Evolutionary conservation across 2,888 invertebrate species (phyloP), one percentile per base, ranked within the genome.

Genomic region (Dorcus hopei): DNA sequence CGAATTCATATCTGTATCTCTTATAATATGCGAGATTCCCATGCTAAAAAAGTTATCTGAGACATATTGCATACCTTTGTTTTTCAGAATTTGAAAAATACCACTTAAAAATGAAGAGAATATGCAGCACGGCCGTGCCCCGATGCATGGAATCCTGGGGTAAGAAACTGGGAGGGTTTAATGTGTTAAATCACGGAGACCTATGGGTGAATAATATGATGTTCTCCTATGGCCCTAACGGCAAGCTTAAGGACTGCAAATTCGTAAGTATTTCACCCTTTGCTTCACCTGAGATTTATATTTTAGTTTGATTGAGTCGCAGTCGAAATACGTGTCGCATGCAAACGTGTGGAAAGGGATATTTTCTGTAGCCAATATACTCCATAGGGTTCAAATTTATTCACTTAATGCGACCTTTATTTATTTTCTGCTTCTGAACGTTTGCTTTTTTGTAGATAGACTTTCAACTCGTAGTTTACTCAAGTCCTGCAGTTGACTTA

Each of bases 131-230:
- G 51, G 66, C 70, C 9, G 45, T 72, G 3, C 65, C 67, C 41
- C 65, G 68, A 43, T 69, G 69, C 1, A 62, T 70, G 1, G 55
- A 65, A 14, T 64, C 71, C 5, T 64, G 70, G 33, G 66, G 65
- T 61, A 61, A 67, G 39, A 67, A 63, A 57, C 62, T 71, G 3
- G 71, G 70, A 1, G 73, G 72, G 2, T 76, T 82, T 48, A 77
- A 78, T 51, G 82, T 82, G 9, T 72, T 83, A 9, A 81, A 81
- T 63, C 83, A 83, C 58, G 82, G 82, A 2, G 83, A 83, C 68
- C 69, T 82, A 4, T 83, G 82, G 82, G 73, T 79, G 0, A 82
- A 82, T 61, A 83, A 83, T 63, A 77, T 83, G 66, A 76, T 83
- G 65, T 82, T 82, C 61, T 78, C 79, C 64, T 79, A 82, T 61